These are phyloP conservation scores for Apis dorsata DNA, from an alignment of 1,140 invertebrate genomes.

Conservation along the genomic window DNA sequence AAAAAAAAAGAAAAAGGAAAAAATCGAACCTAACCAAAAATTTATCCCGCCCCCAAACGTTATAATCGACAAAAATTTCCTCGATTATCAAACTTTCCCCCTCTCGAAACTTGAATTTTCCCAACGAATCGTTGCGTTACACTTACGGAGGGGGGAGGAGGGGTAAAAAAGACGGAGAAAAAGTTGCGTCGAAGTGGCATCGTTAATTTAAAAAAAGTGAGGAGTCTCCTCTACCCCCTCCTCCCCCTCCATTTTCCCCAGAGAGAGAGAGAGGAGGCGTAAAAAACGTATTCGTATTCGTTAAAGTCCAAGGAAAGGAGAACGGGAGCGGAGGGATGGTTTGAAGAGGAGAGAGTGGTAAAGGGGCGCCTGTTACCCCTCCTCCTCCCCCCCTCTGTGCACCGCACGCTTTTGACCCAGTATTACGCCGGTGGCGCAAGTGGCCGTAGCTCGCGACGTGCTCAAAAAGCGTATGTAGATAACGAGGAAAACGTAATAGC, in stretches of 20 bases:
- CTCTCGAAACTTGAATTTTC: too few species aligned
- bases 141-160: too few species aligned
- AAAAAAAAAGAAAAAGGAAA: too few species aligned
- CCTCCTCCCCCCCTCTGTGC: constrained; percentile 2
- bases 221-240: constrained; percentile 25
- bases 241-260: not conserved
- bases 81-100: too few species aligned
- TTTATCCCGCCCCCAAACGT: too few species aligned
- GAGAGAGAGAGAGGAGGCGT: not conserved
- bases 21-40: too few species aligned
- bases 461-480: constrained; percentile 56
- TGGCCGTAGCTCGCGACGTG: constrained; percentile 35
- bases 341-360: constrained; percentile 26
- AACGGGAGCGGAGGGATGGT: constrained; percentile 10
- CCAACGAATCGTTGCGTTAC: too few species aligned
- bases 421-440: constrained; percentile 30
- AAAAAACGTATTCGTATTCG: constrained; percentile 34
- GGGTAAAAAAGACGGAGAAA: constrained; percentile 15
- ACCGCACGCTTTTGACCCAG: constrained; percentile 51
- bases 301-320: constrained; percentile 39
- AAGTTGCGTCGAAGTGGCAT: constrained; percentile 35
- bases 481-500: constrained; percentile 61
- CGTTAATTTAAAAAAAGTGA: constrained; percentile 52
- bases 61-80: too few species aligned
- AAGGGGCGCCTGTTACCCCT: constrained; percentile 8